Evolutionary conservation across 2,888 invertebrate genomes (phyloP), one percentile per base, ranked within the genome.

Genomic region (Sylvicola fuscatus): DNA sequence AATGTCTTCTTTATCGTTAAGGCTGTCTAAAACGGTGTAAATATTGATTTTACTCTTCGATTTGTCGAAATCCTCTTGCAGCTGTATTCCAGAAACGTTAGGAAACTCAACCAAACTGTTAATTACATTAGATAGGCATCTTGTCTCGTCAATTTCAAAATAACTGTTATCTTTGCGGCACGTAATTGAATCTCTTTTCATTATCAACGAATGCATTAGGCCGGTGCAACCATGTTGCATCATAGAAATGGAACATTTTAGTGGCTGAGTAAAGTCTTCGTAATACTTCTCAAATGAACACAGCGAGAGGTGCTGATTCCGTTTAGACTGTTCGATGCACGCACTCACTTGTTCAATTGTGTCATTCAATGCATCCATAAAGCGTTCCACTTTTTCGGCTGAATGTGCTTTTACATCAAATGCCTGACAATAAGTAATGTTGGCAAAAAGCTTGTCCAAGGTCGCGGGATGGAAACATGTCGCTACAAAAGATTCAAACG

Each of bases 181-280:
- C 5, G 14, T 17, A 32, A 40, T 38, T 7, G 39, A 40, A n/a
- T 41, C 39, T 10, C 37, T 33, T 2, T 44, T 36, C 45, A 70
- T 68, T 33, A 51, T 57, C 2, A 71, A 52, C 32, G 69, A 52
- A 36, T 66, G 64, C 33, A 64, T 65, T 14, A 77, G 47, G 11
- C 65, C 52, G 30, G 64, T 66, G 14, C 75, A 56, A 2, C 78
- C 77, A 42, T 70, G 70, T 2, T 67, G 57, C 39, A 81, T 64
- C 57, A 79, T 74, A 1, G 70, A 64, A 6, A 82, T 51, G 0
- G 77, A 74, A 37, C 68, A 62, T 34, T 77, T 61, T 13, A 87
- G 56, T 0, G 86, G 83, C 39, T 71, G 65, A 0, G 77, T 66
- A 35, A 90, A 61, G 51, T 90, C 90, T 0, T 78, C 77, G 49